Evolutionary conservation across 1,140 invertebrate genomes (phyloP), one percentile per base, ranked within the genome.

Genomic region (Platorchestia sp.): DNA sequence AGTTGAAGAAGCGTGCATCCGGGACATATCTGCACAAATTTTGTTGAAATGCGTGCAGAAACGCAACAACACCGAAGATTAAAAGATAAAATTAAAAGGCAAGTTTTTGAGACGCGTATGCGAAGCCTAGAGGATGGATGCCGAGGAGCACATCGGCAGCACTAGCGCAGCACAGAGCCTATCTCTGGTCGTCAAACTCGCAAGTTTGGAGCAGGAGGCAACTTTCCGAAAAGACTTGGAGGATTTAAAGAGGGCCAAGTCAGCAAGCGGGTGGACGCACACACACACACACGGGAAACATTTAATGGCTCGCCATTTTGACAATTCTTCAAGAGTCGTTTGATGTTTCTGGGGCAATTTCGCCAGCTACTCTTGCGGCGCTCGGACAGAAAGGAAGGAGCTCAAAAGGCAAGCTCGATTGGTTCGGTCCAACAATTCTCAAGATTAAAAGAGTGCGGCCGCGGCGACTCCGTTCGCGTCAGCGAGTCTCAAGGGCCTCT

Each of bases 281-380:
- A 93, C 45, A 44, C 89, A 44, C 41, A 22, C 45, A n/a, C 91
- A 93, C 91, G 91, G 44, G 45, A 93, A 10, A 93, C 45, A 93
- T 45, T 93, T 93, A 45, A 47, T 93, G 45, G 91, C 19, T 44
- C 43, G 91, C 43, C 41, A 45, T 93, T 93, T 93, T 93, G 40
- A 93, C 91, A 93, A 45, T 93, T 93, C 91, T 93, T 93, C 44
- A 44, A 41, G 45, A 40, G 91, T 45, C 91, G 43, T 93, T 93
- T 93, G 91, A 93, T 93, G 91, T 93, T 93, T 45, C 43, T 93
- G 44, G 91, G 44, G 91, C 91, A 93, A 93, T 93, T 93, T 93
- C 91, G 44, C 44, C 44, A 44, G 91, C 91, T 93, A 93, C 91
- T 93, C 91, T 45, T 40, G 91, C 45, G 91, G 45, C 91, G 91